A percentile compares a stretch with the other conserved stretches of the same genome.
These are phyloP conservation scores for Xyrauchen texanus DNA, from an alignment of 2,113 vertebrate genomes.

Conservation along the genomic window DNA sequence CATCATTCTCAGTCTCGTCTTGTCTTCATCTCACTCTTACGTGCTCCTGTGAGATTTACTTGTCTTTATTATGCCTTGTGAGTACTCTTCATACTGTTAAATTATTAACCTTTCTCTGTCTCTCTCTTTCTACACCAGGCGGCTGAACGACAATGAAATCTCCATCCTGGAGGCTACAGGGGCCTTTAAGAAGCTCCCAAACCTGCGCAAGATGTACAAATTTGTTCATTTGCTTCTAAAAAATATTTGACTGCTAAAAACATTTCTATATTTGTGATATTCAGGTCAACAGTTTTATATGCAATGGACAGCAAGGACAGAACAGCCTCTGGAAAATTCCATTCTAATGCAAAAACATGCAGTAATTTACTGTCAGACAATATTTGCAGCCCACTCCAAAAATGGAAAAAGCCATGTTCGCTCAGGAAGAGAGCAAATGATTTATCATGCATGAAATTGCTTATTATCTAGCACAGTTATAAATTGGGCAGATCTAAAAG, in stretches of 20 bases:
- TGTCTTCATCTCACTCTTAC: background rate
- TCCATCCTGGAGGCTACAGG: constrained; percentile 84
- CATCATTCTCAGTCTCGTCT: background rate
- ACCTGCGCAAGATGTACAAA: constrained; percentile 90
- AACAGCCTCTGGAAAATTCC: constrained; percentile 23
- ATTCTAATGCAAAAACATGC: constrained; percentile 26
- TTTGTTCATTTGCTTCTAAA: constrained; percentile 13
- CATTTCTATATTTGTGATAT: constrained; percentile 30
- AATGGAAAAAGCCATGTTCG: constrained; percentile 26
- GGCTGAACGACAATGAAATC: constrained; percentile 95
- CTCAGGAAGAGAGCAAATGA: constrained; percentile 40
- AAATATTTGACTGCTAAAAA: background rate
- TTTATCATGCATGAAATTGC: constrained; percentile 63
- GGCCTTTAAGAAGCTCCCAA: constrained; percentile 91
- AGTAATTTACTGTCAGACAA: constrained; percentile 51
- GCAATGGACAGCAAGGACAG: constrained; percentile 2
- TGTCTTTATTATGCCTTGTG: constrained; percentile 8
- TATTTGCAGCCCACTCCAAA: constrained; percentile 46
- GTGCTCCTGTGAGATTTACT: constrained; percentile 15
- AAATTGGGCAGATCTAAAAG: constrained; percentile 42
- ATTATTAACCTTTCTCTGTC: constrained; percentile 9
- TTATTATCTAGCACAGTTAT: constrained; percentile 50
- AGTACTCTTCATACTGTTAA: background rate
- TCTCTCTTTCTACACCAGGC: constrained; percentile 66
- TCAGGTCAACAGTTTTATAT: constrained; percentile 42